These are phyloP conservation scores for Onchidella celtica DNA, from an alignment of 2,888 invertebrate genomes.

Conservation along the genomic window DNA sequence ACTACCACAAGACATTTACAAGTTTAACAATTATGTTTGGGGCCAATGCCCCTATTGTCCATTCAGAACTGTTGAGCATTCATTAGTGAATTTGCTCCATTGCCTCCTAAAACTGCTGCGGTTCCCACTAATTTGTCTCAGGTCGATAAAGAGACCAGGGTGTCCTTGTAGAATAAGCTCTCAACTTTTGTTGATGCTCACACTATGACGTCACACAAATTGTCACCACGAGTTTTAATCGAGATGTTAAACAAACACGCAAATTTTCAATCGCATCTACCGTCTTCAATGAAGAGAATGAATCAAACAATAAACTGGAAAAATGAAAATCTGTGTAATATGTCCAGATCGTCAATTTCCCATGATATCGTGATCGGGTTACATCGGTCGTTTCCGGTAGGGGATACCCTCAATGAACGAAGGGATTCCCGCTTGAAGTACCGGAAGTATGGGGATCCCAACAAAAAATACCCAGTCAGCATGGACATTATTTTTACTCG, in stretches of 20 bases:
- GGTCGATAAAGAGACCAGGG: slow-evolving; percentile 52
- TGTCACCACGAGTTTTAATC: slow-evolving; percentile 58
- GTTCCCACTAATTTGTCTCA: neutral
- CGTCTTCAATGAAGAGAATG: slow-evolving; percentile 26
- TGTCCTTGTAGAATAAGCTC: slow-evolving; percentile 53
- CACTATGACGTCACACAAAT: slow-evolving; percentile 68
- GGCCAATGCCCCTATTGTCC: slow-evolving; percentile 48
- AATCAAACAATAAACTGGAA: slow-evolving; percentile 26
- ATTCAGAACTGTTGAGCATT: slow-evolving; percentile 48
- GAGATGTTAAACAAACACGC: slow-evolving; percentile 40
- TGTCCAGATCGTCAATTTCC: slow-evolving; percentile 29
- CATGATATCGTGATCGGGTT: slow-evolving; percentile 49
- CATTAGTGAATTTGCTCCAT: slow-evolving; percentile 46
- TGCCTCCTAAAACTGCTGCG: neutral
- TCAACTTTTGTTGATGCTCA: slow-evolving; percentile 74
- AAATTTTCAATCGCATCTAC: slow-evolving; percentile 26
- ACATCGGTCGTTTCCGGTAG: slow-evolving; percentile 61
- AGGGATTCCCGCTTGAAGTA: slow-evolving; percentile 61
- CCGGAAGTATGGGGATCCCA: slow-evolving; percentile 52
- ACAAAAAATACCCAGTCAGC: slow-evolving; percentile 21
- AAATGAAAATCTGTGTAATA: slow-evolving; percentile 34
- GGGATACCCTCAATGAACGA: slow-evolving; percentile 57
- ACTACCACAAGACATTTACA: slow-evolving; percentile 68
- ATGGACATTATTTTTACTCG: neutral
- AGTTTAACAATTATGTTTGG: slow-evolving; percentile 45